phyloP scores from a whole-genome alignment of 2,888 invertebrate species.

The Synanthedon andrenaeformis region DNA sequence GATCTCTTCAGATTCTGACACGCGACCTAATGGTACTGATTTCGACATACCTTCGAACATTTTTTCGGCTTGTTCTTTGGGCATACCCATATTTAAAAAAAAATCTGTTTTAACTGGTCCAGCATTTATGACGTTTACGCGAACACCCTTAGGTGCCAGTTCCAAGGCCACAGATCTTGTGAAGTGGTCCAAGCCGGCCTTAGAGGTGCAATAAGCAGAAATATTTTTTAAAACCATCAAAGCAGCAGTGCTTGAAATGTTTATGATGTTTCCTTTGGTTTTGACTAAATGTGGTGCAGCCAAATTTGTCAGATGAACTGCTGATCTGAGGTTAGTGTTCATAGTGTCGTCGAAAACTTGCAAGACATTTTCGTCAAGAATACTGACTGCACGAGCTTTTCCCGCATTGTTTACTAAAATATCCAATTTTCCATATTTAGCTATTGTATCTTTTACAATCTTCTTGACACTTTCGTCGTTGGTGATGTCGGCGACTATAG shows the following conservation, averaged over 20 bases:
- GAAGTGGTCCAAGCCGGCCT: constrained; percentile 89
- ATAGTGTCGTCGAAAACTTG: constrained; percentile 54
- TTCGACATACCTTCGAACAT: constrained; percentile 9
- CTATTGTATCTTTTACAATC: constrained; percentile 72
- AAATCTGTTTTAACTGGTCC: constrained; percentile 20
- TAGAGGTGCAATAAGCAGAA: constrained; percentile 79
- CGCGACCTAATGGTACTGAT: constrained; percentile 11
- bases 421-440: constrained; percentile 75
- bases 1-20: constrained; percentile 70
- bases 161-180: constrained; percentile 87
- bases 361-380: constrained; percentile 1
- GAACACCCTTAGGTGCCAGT: constrained; percentile 76
- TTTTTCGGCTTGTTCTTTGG: constrained; percentile 7
- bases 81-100: constrained; percentile 11
- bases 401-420: constrained; percentile 72
- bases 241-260: constrained; percentile 80
- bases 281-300: constrained; percentile 81
- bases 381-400: background rate
- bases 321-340: constrained; percentile 79
- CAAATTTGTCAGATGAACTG: constrained; percentile 78
- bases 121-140: constrained; percentile 88
- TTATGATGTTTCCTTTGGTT: constrained; percentile 83
- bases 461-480: constrained; percentile 10
- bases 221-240: background rate
- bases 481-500: constrained; percentile 8